Percentiles rank a stretch among this genome's conserved stretches.
Evolutionary conservation across 1,140 invertebrate genomes (phyloP).

Genomic region (Marisa cornuarietis): DNA sequence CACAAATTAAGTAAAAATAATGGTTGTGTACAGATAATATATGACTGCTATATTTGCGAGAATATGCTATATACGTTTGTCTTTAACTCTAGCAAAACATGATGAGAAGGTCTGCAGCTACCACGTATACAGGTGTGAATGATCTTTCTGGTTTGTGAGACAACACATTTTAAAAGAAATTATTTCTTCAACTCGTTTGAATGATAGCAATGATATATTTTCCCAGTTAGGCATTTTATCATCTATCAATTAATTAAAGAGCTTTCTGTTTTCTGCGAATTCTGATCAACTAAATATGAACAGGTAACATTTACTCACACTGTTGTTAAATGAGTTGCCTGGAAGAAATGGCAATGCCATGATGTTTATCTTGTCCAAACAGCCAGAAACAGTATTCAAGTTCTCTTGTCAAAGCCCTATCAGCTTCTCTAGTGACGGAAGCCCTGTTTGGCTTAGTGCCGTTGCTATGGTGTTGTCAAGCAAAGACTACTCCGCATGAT

Average conservation of each 20-base stretch:
- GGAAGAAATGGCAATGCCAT: slow-evolving; percentile 64
- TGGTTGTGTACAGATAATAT: background rate
- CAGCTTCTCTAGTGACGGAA: slow-evolving; percentile 2
- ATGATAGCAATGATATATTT: too few species aligned
- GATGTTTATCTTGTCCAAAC: slow-evolving; percentile 8
- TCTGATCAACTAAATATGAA: background rate
- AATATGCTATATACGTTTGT: background rate
- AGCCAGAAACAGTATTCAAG: background rate
- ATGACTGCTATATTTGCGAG: background rate
- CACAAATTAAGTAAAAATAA: background rate
- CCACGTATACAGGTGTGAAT: too few species aligned
- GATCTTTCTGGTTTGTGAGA: too few species aligned
- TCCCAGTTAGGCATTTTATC: too few species aligned
- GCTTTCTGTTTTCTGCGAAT: too few species aligned
- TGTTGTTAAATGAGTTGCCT: slow-evolving; percentile 59
- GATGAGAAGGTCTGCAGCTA: too few species aligned
- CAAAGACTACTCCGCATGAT: slow-evolving; percentile 12
- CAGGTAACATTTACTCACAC: slow-evolving; percentile 45
- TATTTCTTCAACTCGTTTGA: too few species aligned
- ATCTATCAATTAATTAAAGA: too few species aligned
- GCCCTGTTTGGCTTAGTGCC: slow-evolving; percentile 22
- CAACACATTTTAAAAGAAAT: too few species aligned
- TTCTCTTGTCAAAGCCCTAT: background rate
- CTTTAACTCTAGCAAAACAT: background rate
- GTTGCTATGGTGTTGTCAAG: slow-evolving; percentile 29